Evolutionary conservation across 2,797 vertebrate species (phyloP), one percentile per base, ranked within the genome.

Genomic region (Chiropotes sagulatus): DNA sequence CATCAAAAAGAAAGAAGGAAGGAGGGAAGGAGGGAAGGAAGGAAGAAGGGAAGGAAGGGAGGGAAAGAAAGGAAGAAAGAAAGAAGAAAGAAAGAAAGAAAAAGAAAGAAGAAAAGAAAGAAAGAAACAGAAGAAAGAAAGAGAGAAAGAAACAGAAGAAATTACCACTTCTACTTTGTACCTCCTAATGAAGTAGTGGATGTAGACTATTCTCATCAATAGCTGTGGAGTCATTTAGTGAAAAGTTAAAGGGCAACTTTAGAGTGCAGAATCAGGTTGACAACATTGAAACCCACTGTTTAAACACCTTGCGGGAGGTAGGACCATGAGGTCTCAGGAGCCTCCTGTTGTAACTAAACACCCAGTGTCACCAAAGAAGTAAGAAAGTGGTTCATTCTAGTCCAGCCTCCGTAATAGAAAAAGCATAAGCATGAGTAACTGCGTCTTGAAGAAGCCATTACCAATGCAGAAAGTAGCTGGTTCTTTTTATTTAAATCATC

Each of bases 281-380:
- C 0, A 17, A 2, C 20, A 19, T 13, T 57, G 58, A 52, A 81
- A 44, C 12, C 50, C 22, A 14, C 52, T 7, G 22, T 30, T 64
- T 64, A 84, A 46, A 67, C 41, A 41, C 9, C 24, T 19, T 20
- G 20, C 1, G 30, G 41, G 48, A 46, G 36, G 48, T 26, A 39
- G 13, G 52, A 48, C 28, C 11, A 0, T 3, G 5, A 7, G 10
- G 20, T 28, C 1, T 9, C 41, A 9, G 1, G 12, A 33, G 22
- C 2, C 5, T 8, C 7, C 6, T 1, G 2, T 4, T 20, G 1
- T 67, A n/a, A 41, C 5, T 1, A 57, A 30, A 10, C 19, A 11
- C 26, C 50, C 2, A 11, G 73, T 1, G 4, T 10, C 54, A 8
- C 33, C n/a, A 7, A 22, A 90, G 67, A 9, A 3, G 9, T 10